These are phyloP conservation scores for Carlito syrichta DNA, from an alignment of 2,113 vertebrate species.

Conservation along the genomic window DNA sequence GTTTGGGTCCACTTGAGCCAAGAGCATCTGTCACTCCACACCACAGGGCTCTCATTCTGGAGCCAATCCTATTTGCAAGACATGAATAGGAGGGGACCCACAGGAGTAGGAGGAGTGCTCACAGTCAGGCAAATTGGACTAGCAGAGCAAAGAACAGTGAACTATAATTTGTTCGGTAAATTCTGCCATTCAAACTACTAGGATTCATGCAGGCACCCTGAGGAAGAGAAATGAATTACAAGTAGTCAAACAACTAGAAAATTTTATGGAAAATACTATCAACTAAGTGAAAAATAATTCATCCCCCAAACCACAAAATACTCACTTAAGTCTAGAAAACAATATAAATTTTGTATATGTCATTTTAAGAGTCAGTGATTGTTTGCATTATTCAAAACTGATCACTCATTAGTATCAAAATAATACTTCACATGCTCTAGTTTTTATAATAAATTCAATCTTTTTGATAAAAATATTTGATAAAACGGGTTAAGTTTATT, in stretches of 20 bases:
- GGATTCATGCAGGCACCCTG: background rate
- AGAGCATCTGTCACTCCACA: background rate
- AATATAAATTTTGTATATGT: background rate
- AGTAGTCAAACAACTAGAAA: background rate
- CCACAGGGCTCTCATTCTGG: background rate
- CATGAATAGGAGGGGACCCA: background rate
- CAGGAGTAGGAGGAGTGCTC: background rate
- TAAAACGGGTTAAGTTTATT: fast-evolving
- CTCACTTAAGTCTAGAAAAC: background rate
- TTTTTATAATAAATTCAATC: conserved; percentile 1
- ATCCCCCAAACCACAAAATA: background rate
- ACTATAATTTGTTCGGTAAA: background rate
- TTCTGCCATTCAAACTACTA: conserved; percentile 1
- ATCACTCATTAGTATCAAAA: background rate
- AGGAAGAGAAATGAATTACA: background rate
- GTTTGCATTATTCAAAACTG: background rate
- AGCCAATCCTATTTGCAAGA: background rate
- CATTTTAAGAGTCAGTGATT: background rate
- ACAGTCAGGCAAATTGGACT: background rate
- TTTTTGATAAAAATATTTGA: conserved; percentile 32
- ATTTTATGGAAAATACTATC: background rate
- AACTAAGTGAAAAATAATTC: conserved; percentile 31
- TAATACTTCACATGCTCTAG: conserved; percentile 13
- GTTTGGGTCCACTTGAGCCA: background rate
- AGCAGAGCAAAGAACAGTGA: background rate